A percentile compares a stretch with the other conserved stretches of the same genome.
phyloP scores from a whole-genome alignment of 1,140 invertebrate species.

The Papilio polyxenes region DNA sequence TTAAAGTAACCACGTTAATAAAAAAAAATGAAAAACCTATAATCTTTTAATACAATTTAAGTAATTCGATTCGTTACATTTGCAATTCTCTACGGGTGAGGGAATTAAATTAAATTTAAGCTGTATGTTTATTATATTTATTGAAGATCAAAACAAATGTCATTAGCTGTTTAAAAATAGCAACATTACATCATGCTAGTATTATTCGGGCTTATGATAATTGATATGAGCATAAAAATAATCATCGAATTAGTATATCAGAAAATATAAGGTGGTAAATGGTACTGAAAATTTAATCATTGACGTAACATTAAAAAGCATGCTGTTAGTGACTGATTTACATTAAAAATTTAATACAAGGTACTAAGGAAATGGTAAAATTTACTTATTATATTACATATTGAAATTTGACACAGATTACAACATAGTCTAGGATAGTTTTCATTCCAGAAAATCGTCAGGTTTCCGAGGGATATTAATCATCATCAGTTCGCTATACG shows the following conservation, averaged over 20 bases:
- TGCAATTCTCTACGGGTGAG: not conserved
- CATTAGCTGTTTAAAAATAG: not conserved
- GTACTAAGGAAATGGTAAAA: too few species aligned
- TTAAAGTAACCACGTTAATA: not conserved
- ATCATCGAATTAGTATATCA: not conserved
- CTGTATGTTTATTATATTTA: not conserved
- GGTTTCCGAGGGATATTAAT: too few species aligned
- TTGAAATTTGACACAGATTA: too few species aligned
- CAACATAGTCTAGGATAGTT: too few species aligned
- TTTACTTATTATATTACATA: too few species aligned
- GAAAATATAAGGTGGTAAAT: not conserved
- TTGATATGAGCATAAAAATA: slow-evolving; percentile 8
- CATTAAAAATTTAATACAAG: too few species aligned
- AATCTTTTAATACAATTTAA: not conserved
- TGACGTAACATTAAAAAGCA: not conserved
- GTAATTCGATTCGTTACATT: not conserved
- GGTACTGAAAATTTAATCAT: not conserved
- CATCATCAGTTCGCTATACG: too few species aligned
- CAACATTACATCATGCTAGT: not conserved
- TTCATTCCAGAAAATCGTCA: too few species aligned
- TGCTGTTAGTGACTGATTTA: not conserved
- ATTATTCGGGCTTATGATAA: slow-evolving; percentile 2
- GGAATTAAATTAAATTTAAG: not conserved
- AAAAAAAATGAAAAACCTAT: not conserved
- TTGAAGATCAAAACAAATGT: not conserved